Evolutionary conservation across 1,140 invertebrate genomes (phyloP), one percentile per base, ranked within the genome.

Genomic region (Dreissena polymorpha): DNA sequence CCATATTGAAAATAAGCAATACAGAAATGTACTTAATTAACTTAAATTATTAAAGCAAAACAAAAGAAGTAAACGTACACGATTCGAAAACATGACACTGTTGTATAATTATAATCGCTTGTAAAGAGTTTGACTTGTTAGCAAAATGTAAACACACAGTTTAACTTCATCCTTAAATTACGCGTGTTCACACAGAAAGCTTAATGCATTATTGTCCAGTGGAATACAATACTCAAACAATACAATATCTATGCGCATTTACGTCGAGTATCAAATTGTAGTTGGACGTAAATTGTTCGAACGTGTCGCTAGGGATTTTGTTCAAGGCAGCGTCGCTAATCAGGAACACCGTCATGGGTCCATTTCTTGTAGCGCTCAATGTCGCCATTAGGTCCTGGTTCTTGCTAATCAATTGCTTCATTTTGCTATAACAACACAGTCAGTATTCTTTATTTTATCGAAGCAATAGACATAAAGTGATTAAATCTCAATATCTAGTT

Each of bases 341-440:
- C 5, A 89, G 84, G 65, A 89, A 89, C 14, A 87, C 82, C 0
- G 87, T 89, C 68, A 86, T 69, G 57, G 80, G 86, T 29, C 79
- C 72, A 6, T 39, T 63, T 0, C 65, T 10, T 0, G 60, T 73
- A 0, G 85, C 85, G 29, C 70, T 55, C n/a, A 87, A 49, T 18
- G 79, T 85, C 5, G 69, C 50, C 23, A 84, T 51, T 16, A 88
- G 67, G 3, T 83, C 76, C 3, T 69, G 50, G 60, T 87, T 71
- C 39, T 29, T 16, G 27, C 29, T 60, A 3, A 85, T 64, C 18
- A 82, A 74, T 7, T 64, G 60, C 23, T 53, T 5, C 72, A 77
- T 81, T n/a, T 69, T 51, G n/a, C 84, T 85, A 49, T 16, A 82
- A 80, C 49, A 39, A n/a, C 10, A 39, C 39, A 39, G 39, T 39